Percentiles rank a stretch among this genome's conserved stretches.
Conservation (phyloP, 2,113 vertebrate genomes). For the Felis chaus region DNA sequence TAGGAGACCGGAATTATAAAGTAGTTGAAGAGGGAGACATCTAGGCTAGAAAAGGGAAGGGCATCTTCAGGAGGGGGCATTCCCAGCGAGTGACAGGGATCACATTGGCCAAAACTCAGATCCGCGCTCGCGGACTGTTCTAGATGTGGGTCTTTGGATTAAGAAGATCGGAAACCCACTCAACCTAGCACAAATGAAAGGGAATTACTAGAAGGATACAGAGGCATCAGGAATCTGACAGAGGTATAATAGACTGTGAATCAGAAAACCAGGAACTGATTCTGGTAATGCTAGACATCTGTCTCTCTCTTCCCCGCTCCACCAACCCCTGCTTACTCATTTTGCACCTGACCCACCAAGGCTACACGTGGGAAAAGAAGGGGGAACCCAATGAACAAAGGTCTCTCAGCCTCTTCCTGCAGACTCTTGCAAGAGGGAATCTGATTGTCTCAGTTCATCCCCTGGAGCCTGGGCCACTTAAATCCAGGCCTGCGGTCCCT, state of each 20-base stretch:
- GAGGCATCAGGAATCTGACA: background rate
- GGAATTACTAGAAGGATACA: background rate
- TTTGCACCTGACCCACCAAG: background rate
- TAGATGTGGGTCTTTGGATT: background rate
- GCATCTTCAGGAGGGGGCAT: background rate
- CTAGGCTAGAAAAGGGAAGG: background rate
- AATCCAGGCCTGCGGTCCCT: background rate
- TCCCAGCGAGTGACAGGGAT: background rate
- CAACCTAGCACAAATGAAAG: background rate
- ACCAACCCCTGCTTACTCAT: background rate
- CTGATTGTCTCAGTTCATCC: background rate
- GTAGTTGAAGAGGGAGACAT: background rate
- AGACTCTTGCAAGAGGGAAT: conserved; percentile 14
- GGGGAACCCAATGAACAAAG: background rate
- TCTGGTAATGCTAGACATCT: too few relatives aligned
- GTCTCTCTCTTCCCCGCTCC: background rate
- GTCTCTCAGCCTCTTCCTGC: background rate
- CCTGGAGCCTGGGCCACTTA: background rate
- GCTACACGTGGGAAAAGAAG: background rate
- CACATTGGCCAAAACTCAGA: background rate
- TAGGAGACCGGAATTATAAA: background rate
- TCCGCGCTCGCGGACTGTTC: background rate
- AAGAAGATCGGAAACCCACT: background rate
- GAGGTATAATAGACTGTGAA: background rate
- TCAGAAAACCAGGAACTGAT: background rate